Evolutionary conservation across 2,113 vertebrate species (phyloP).

Genomic region (Clarias magur): DNA sequence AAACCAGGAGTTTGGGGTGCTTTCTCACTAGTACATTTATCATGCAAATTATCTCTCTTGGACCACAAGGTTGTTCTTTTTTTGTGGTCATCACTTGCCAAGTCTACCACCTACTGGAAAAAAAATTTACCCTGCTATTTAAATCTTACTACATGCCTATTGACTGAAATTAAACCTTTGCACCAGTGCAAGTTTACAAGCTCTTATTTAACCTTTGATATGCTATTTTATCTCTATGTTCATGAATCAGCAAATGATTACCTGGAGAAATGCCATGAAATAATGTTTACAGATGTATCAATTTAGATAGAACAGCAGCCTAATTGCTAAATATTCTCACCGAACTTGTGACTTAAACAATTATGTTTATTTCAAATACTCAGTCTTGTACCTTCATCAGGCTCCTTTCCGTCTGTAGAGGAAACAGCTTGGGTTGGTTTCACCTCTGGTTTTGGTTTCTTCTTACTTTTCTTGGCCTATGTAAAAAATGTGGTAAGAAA

Average conservation of each 20-base stretch:
- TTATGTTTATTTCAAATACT: neutral
- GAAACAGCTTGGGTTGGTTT: conserved; percentile 76
- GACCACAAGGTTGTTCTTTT: neutral
- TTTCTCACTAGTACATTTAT: neutral
- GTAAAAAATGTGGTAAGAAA: neutral
- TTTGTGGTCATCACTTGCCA: neutral
- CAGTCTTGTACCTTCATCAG: conserved; percentile 82
- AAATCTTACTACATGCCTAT: neutral
- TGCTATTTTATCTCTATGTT: neutral
- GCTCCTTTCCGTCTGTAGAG: conserved; percentile 83
- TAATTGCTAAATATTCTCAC: neutral
- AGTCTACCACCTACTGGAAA: neutral
- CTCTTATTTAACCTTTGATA: conserved; percentile 3
- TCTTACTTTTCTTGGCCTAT: conserved; percentile 90
- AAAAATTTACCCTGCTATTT: neutral
- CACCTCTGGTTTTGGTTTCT: conserved; percentile 86
- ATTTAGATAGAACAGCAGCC: neutral
- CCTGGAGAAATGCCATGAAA: neutral
- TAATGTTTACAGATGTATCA: neutral
- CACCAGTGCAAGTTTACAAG: neutral
- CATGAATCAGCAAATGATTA: neutral
- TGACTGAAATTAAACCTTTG: neutral
- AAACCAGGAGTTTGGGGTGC: neutral
- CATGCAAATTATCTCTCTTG: neutral
- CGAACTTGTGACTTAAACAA: neutral